A percentile compares a stretch with the other conserved stretches of the same genome.
Evolutionary conservation across 2,797 vertebrate genomes (phyloP).

Genomic region (Mus caroli): DNA sequence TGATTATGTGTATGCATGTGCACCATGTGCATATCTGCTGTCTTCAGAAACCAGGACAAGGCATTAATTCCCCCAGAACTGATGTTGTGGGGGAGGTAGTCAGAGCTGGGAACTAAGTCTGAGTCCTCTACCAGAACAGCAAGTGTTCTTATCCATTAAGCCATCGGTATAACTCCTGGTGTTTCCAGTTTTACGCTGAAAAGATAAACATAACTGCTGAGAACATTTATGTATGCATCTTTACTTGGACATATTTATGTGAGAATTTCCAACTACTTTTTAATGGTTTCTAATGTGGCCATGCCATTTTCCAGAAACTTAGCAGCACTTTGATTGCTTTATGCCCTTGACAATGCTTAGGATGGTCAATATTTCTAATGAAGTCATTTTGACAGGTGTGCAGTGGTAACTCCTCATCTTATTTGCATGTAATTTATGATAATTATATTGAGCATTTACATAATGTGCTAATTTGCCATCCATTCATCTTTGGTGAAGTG

Average conservation of each 20-base stretch:
- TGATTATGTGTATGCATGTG: neutral
- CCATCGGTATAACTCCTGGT: neutral
- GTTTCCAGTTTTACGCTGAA: constrained; percentile 15
- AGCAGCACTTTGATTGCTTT: neutral
- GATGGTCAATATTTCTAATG: neutral
- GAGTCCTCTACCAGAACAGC: neutral
- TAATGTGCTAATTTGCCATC: constrained; percentile 24
- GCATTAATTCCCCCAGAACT: neutral
- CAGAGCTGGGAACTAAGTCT: no score
- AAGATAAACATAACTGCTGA: neutral
- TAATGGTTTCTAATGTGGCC: neutral
- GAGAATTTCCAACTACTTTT: neutral
- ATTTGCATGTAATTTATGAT: constrained; percentile 40
- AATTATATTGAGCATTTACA: neutral
- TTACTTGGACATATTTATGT: neutral
- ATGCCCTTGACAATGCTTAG: neutral
- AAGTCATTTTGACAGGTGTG: neutral
- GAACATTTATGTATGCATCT: neutral
- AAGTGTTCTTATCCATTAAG: neutral
- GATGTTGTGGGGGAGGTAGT: neutral
- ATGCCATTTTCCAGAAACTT: neutral
- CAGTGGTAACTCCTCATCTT: neutral
- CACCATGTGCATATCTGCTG: neutral
- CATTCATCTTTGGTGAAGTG: neutral
- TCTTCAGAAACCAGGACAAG: neutral